Evolutionary conservation across 2,888 invertebrate genomes (phyloP), one percentile per base, ranked within the genome.

Genomic region (Protodeltote pygarga): DNA sequence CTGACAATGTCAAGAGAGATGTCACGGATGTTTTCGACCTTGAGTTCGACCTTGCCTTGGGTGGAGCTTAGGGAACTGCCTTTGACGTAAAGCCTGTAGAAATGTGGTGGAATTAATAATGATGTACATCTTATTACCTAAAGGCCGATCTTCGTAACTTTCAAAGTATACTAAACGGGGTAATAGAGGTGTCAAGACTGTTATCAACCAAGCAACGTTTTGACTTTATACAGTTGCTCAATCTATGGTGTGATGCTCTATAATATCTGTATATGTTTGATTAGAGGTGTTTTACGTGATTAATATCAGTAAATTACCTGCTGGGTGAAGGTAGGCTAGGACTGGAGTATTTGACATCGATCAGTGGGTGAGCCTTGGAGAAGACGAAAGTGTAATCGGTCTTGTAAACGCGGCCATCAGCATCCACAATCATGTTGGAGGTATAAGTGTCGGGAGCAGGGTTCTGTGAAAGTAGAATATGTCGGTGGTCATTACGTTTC

Each of bases 381-480:
- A 93, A 75, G 10, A 93, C 93, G 2, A 94, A 62, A 38, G 93
- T 88, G 4, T 90, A 89, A 13, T 93, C 93, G 0, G 93, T 48
- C 1, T 87, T 89, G 80, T 95, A 95, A 3, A 93, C 91, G 23
- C 93, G 91, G 0, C 93, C 94, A 47, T 95, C 94, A 0, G 93
- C 89, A 2, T 89, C 93, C 0, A 94, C 67, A 3, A 87, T 69
- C 0, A 93, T 57, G 5, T 76, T 75, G 0, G 87, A 67, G 8
- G 71, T 78, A 65, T 88, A 85, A 0, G 85, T 84, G 39, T 92
- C 91, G 0, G 87, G 83, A 0, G 84, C 55, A 5, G 88, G 86
- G 46, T 80, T 85, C 91, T 90, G 72, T 3, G 0, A 8, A 3
- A 2, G 1, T 1, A 14, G 5, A 1, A 5, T n/a, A 6, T 13